phyloP scores from a whole-genome alignment of 2,113 vertebrate genomes.

The Nannobrachium achirus region DNA sequence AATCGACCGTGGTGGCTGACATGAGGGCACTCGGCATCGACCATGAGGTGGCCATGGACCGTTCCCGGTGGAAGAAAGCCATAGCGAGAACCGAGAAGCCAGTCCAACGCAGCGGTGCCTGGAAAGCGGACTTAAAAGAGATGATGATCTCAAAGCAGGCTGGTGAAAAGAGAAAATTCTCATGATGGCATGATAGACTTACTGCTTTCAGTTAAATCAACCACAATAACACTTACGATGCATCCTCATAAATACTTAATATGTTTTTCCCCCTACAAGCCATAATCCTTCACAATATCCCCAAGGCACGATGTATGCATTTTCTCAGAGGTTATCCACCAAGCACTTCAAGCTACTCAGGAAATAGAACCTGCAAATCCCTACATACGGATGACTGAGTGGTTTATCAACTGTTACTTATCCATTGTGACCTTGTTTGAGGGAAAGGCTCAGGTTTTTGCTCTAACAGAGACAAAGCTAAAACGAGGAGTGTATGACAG shows the following conservation, averaged over 20 bases:
- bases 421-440: conserved; percentile 14
- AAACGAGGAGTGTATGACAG: background rate
- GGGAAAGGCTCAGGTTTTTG: conserved; percentile 13
- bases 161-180: too few species aligned
- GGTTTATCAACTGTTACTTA: conserved; percentile 31
- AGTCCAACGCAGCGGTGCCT: too few species aligned
- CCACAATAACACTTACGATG: background rate
- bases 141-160: too few species aligned
- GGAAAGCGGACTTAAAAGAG: too few species aligned
- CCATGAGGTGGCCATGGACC: too few species aligned
- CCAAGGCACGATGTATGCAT: conserved; percentile 9
- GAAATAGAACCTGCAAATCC: background rate
- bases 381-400: background rate
- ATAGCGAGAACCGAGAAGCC: too few species aligned
- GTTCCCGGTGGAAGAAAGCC: too few species aligned
- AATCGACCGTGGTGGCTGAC: too few species aligned
- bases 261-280: background rate
- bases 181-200: too few species aligned
- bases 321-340: background rate
- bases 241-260: background rate
- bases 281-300: conserved; percentile 22
- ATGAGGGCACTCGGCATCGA: too few species aligned
- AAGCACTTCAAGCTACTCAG: background rate
- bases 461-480: conserved; percentile 7
- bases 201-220: background rate